These are phyloP conservation scores for Antheraea mylitta DNA, from an alignment of 1,140 invertebrate genomes.

Conservation along the genomic window DNA sequence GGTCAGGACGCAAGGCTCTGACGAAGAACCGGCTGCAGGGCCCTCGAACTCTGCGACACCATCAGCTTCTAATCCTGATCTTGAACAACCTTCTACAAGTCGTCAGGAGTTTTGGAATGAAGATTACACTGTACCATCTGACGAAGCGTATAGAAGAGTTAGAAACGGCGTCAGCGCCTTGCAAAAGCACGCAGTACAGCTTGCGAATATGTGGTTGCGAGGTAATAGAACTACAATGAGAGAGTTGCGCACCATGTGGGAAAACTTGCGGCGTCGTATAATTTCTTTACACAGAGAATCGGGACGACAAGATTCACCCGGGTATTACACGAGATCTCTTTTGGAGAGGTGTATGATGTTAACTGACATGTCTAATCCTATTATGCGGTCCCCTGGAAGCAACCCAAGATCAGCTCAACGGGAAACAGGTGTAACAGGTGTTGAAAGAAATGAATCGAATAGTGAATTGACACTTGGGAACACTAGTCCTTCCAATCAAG, in stretches of 20 bases:
- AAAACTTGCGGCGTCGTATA: constrained; percentile 81
- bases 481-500: constrained; percentile 16
- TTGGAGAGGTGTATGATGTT: constrained; percentile 68
- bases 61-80: constrained; percentile 15
- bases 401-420: constrained; percentile 6
- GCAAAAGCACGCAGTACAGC: constrained; percentile 57
- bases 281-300: constrained; percentile 75
- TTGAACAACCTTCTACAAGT: constrained; percentile 56
- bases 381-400: constrained; percentile 32
- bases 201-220: constrained; percentile 65
- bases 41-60: neutral
- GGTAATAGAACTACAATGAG: constrained; percentile 75
- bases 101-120: constrained; percentile 51
- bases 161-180: constrained; percentile 57
- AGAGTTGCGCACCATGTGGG: constrained; percentile 82
- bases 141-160: constrained; percentile 67
- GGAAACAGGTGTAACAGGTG: neutral
- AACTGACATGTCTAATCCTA: constrained; percentile 49
- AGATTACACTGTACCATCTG: constrained; percentile 39
- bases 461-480: constrained; percentile 3
- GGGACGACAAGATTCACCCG: constrained; percentile 54
- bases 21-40: constrained; percentile 13
- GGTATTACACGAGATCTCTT: constrained; percentile 62
- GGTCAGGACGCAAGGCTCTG: constrained; percentile 42
- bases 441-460: constrained; percentile 7